Evolutionary conservation across 2,888 invertebrate species (phyloP).

Genomic region (Apoda limacodes): DNA sequence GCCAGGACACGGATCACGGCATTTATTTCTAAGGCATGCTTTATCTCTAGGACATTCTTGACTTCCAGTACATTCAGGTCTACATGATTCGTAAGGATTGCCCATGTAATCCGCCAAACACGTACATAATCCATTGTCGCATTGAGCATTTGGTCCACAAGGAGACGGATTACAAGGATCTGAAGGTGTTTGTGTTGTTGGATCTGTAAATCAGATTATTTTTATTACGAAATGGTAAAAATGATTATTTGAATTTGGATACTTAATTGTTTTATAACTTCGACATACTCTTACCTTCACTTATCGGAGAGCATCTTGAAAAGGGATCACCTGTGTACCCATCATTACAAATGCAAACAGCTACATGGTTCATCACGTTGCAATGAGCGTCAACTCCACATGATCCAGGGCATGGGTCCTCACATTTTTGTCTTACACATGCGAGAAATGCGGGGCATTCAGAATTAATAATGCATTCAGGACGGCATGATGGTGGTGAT

Average conservation of each 20-base stretch:
- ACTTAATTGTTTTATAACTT: conserved; percentile 1
- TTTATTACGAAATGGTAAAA: too few species aligned
- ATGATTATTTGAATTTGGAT: not conserved
- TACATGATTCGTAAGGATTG: conserved; percentile 77
- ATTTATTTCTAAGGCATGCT: conserved; percentile 80
- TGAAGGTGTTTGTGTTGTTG: conserved; percentile 42
- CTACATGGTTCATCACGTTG: conserved; percentile 82
- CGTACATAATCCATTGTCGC: conserved; percentile 75
- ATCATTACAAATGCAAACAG: conserved; percentile 82
- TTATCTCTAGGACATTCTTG: conserved; percentile 77
- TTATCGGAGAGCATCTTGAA: conserved; percentile 74
- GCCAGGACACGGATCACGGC: conserved; percentile 79
- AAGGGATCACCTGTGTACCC: conserved; percentile 87
- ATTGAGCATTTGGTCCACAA: conserved; percentile 79
- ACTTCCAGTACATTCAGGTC: conserved; percentile 79
- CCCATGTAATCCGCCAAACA: conserved; percentile 78
- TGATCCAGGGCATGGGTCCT: conserved; percentile 85
- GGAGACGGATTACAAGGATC: conserved; percentile 79
- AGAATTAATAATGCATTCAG: conserved; percentile 83
- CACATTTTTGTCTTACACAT: conserved; percentile 83
- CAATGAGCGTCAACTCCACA: conserved; percentile 85
- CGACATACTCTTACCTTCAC: conserved; percentile 47
- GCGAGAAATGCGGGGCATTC: conserved; percentile 83
- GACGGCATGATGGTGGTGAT: conserved; percentile 82
- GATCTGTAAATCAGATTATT: conserved; percentile 42